Evolutionary conservation across 2,113 vertebrate species (phyloP).

Genomic region (Baryphthengus martii): DNA sequence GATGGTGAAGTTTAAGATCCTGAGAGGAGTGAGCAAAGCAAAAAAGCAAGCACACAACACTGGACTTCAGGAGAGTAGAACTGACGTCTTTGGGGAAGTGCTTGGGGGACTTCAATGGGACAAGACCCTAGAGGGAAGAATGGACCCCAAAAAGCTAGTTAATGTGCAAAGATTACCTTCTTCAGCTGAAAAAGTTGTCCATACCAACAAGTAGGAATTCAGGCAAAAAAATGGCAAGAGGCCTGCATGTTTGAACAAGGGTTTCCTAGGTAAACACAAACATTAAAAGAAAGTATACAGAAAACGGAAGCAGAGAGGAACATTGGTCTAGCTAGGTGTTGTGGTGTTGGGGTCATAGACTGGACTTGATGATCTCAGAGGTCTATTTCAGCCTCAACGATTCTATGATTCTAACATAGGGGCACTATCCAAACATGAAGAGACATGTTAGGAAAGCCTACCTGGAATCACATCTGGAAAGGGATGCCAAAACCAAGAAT

Average conservation of each 20-base stretch:
- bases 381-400: too few relatives aligned
- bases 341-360: too few relatives aligned
- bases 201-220: neutral
- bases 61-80: neutral
- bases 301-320: neutral
- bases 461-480: neutral
- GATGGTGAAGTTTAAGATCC: neutral
- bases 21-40: neutral
- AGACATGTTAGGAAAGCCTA: neutral
- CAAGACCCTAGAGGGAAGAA: neutral
- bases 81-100: neutral
- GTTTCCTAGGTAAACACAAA: neutral
- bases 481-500: neutral
- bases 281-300: neutral
- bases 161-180: neutral
- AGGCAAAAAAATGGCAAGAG: neutral
- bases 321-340: too few relatives aligned
- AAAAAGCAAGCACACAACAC: neutral
- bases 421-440: neutral
- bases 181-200: neutral
- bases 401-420: too few relatives aligned
- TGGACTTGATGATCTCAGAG: too few relatives aligned
- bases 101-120: neutral
- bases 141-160: neutral
- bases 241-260: neutral